phyloP scores from a whole-genome alignment of 2,888 invertebrate genomes.

The Athalia cordata region DNA sequence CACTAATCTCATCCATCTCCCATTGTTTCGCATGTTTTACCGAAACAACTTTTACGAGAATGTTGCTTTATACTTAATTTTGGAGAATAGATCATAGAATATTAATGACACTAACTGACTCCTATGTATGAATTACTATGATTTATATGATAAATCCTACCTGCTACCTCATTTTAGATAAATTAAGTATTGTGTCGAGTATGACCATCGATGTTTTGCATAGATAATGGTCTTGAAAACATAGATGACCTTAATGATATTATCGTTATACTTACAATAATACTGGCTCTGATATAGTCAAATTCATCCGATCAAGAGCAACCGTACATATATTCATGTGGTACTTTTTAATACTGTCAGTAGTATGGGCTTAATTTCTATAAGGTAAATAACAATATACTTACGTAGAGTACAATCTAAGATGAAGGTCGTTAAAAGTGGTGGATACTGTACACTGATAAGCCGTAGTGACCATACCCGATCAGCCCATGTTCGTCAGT shows the following conservation, averaged over 20 bases:
- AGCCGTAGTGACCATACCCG: not conserved
- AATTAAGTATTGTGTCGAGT: not conserved
- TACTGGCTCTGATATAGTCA: too few relatives aligned
- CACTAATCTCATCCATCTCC: constrained; percentile 7
- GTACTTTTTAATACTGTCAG: not conserved
- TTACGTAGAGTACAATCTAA: constrained; percentile 6
- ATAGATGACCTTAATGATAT: not conserved
- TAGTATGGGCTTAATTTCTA: not conserved
- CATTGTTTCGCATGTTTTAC: not conserved
- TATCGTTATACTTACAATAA: too few relatives aligned
- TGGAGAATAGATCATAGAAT: constrained; percentile 3
- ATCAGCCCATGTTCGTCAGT: constrained; percentile 50
- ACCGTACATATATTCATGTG: not conserved
- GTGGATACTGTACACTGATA: constrained; percentile 23
- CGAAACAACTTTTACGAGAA: not conserved
- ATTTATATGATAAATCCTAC: too few relatives aligned
- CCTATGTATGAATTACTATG: not conserved
- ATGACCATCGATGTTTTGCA: not conserved
- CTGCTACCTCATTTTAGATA: too few relatives aligned
- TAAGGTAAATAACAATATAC: constrained; percentile 7
- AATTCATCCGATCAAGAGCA: not conserved
- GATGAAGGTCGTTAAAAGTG: constrained; percentile 31
- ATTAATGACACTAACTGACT: constrained; percentile 35
- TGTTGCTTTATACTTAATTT: constrained; percentile 13
- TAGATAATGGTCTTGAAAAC: not conserved